phyloP scores from a whole-genome alignment of 37 sponge, comb jelly and placozoan genomes.

The Spongilla lacustris region DNA sequence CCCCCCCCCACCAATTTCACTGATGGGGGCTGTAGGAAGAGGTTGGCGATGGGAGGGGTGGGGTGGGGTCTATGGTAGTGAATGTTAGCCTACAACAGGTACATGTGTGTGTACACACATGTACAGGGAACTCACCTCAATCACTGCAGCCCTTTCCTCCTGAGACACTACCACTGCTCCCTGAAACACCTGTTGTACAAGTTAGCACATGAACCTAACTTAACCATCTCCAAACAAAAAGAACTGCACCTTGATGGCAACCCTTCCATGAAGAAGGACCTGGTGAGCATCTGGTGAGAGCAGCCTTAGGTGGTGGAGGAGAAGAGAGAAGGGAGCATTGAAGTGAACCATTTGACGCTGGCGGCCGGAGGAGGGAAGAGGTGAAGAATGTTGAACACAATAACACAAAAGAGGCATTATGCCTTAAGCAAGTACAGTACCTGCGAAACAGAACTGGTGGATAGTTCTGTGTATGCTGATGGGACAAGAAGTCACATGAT shows the following conservation, averaged over 20 bases:
- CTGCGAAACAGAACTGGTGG: conserved; percentile 82
- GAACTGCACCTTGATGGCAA: conserved; percentile 44
- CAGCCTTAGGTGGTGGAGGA: conserved; percentile 60
- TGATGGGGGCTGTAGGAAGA: no score
- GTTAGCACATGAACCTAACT: background rate
- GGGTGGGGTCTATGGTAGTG: no score
- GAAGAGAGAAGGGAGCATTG: conserved; percentile 72
- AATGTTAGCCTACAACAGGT: no score
- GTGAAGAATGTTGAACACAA: background rate
- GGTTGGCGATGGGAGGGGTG: no score
- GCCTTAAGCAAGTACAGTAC: conserved; percentile 7
- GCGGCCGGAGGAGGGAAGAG: background rate
- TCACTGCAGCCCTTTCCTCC: conserved; percentile 42
- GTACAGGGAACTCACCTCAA: conserved; percentile 43
- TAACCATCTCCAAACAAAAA: background rate
- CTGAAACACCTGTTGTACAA: conserved; percentile 56
- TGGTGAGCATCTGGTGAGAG: conserved; percentile 69
- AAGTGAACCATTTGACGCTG: conserved; percentile 80
- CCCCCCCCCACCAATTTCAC: no score
- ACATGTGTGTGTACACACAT: no score
- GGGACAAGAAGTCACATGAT: background rate
- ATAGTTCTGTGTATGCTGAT: conserved; percentile 78
- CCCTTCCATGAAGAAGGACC: conserved; percentile 42
- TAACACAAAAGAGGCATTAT: background rate
- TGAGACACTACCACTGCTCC: conserved; percentile 61